phyloP scores from a whole-genome alignment of 2,113 vertebrate genomes.

The Hiodon tergisus region DNA sequence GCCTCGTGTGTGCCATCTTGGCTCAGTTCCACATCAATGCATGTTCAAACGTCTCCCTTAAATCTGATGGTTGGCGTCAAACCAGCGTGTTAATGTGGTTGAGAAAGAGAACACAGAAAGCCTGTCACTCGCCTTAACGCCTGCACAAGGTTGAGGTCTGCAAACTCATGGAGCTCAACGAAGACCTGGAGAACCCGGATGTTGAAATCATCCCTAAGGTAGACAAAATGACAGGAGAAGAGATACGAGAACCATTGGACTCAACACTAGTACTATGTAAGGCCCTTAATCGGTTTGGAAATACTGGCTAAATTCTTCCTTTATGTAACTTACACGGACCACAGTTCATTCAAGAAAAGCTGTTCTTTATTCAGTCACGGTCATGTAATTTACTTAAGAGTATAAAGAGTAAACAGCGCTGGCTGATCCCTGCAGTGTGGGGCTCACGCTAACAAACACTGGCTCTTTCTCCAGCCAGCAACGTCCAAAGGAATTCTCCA shows the following conservation, averaged over 20 bases:
- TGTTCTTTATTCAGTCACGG: not conserved
- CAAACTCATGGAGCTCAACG: conserved; percentile 98
- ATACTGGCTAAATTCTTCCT: not conserved
- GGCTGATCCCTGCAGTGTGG: too few relatives aligned
- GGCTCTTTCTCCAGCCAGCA: too few relatives aligned
- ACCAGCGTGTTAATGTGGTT: not conserved
- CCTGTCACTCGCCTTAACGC: conserved; percentile 79
- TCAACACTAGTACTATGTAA: not conserved
- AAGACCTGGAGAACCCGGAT: conserved; percentile 97
- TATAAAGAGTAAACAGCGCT: too few relatives aligned
- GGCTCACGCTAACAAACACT: too few relatives aligned
- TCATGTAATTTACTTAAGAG: not conserved
- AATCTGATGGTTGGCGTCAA: too few relatives aligned
- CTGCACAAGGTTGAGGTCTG: conserved; percentile 96
- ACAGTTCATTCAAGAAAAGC: too few relatives aligned
- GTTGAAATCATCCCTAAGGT: conserved; percentile 89
- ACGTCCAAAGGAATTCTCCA: too few relatives aligned
- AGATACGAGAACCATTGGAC: conserved; percentile 8
- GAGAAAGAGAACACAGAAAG: not conserved
- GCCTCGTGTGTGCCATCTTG: too few relatives aligned
- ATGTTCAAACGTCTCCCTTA: not conserved
- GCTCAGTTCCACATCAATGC: too few relatives aligned
- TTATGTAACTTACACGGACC: too few relatives aligned
- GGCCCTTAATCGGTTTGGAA: not conserved
- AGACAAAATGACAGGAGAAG: conserved; percentile 25